Base-by-base conservation (phyloP, 2,113 vertebrate species). In the Corapipo altera region DNA sequence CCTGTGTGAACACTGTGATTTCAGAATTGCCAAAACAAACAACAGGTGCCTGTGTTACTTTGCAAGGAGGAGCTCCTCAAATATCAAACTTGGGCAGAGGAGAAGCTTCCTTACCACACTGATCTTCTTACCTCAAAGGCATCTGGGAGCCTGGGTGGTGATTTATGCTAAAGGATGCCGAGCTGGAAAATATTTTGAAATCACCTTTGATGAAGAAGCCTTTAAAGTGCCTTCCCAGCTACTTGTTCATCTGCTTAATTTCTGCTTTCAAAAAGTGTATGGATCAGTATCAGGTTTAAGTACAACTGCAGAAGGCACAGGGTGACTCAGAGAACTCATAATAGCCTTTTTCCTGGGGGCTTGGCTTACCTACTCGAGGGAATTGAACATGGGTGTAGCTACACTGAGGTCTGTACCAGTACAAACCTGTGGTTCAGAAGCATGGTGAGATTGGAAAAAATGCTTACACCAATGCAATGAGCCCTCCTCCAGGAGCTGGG, bases 11-110 rank as follows among this genome's bases (percentile, higher is more conserved):
- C 70, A 9, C 69, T 58, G 85, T 1, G 30, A 93, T 91, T 96
- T 76, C 54, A 86, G 91, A 90, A 95, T 75, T 94, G 94, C 93
- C 95, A 96, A 97, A 96, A 96, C 88, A 97, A 97, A 96, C 88
- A 93, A 96, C 97, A 97, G 96, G 97, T 97, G 95, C 77, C 90
- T 61, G 62, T 69, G 88, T 93, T 97, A 78, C 95, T 97, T 92
- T 96, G 89, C 95, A 94, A 97, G 93, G 81, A 57, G 88, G 61
- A 89, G 93, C 89, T 93, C 76, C 93, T 97, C 91, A 92, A 78
- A 89, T 96, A 77, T 92, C 92, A 94, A 75, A 55, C 74, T 88
- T 94, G 95, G 97, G 97, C 95, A 96, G 72, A 88, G 85, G 41
- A 89, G 57, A 44, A 32, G 57, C 43, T 89, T 90, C 76, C 74